Percentiles rank a stretch among this genome's conserved stretches.
Conservation (phyloP, 1,140 invertebrate genomes). For the Battus philenor region DNA sequence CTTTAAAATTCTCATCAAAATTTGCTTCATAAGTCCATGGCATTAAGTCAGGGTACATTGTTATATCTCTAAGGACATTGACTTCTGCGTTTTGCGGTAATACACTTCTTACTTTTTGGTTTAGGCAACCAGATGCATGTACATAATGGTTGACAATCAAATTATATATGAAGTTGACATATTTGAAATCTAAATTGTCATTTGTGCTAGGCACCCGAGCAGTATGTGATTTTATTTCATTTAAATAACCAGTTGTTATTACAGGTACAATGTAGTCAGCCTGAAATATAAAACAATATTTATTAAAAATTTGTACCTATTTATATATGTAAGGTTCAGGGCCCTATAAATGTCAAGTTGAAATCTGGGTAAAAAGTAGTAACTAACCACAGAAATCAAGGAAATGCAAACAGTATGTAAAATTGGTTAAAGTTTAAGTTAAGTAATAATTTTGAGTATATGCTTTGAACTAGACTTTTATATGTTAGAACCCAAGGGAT, state of each 20-base stretch:
- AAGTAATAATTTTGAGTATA: too few relatives aligned
- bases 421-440: too few relatives aligned
- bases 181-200: conserved; percentile 69
- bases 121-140: conserved; percentile 64
- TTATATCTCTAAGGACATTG: conserved; percentile 47
- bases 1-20: conserved; percentile 63
- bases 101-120: conserved; percentile 69
- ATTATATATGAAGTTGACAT: conserved; percentile 71
- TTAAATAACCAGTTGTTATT: conserved; percentile 63
- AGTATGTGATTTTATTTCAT: conserved; percentile 53
- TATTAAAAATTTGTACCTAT: too few relatives aligned
- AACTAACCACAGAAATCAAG: too few relatives aligned
- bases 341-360: too few relatives aligned
- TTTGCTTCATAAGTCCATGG: conserved; percentile 66
- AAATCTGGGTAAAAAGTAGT: too few relatives aligned
- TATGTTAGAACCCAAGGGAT: too few relatives aligned
- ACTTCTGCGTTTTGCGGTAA: conserved; percentile 54
- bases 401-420: too few relatives aligned
- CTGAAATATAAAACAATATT: too few relatives aligned
- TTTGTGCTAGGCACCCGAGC: conserved; percentile 45
- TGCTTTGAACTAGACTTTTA: too few relatives aligned
- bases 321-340: too few relatives aligned
- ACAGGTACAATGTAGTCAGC: conserved; percentile 68
- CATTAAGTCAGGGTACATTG: conserved; percentile 61
- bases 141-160: conserved; percentile 68